Evolutionary conservation across 53 echinoderm and acorn worm genomes (phyloP), one percentile per base, ranked within the genome.

Genomic region (Astropecten irregularis): DNA sequence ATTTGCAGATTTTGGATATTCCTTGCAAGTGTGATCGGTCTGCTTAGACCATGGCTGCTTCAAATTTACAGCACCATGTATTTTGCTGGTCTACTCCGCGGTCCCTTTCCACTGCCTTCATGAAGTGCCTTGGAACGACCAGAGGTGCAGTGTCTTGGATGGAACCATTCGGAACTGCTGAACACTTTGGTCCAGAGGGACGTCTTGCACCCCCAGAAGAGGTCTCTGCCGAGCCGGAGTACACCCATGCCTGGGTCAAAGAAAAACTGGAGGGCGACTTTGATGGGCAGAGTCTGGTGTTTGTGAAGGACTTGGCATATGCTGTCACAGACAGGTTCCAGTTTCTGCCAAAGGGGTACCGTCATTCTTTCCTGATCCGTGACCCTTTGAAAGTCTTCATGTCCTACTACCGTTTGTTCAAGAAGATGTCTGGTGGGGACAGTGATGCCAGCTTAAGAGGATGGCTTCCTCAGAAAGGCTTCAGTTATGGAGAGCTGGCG

Each of bases 121-220:
- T 74, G 74, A 85, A 74, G 38, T 48, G 73, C 63, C 44, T 85
- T 0, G 33, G 64, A 2, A 62, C 49, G 14, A 49, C 53, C 31
- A 37, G 29, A 28, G 73, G 60, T 27, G 62, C 68, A n/a, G 16
- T 62, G 27, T 63, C 74, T 11, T 85, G 57, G 62, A 6, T 73
- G 49, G 85, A 85, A 49, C 85, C 85, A 4, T 85, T 33, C 71
- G 66, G 30, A 30, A 73, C 57, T 19, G 85, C 85, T 11, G 85
- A 85, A 30, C 85, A 85, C 40, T 85, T 85, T 15, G 85, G 85
- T 8, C 76, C 85, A 13, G 85, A 85, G 46, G 85, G 85, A 21
- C 85, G 64, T 4, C 64, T 85, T 0, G 40, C 18, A n/a, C 85
- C 85, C 3, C 73, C 62, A 18, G 76, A 61, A 21, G 74, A 72